These are phyloP conservation scores for Salminus brasiliensis DNA, from an alignment of 2,113 vertebrate species.

Conservation along the genomic window DNA sequence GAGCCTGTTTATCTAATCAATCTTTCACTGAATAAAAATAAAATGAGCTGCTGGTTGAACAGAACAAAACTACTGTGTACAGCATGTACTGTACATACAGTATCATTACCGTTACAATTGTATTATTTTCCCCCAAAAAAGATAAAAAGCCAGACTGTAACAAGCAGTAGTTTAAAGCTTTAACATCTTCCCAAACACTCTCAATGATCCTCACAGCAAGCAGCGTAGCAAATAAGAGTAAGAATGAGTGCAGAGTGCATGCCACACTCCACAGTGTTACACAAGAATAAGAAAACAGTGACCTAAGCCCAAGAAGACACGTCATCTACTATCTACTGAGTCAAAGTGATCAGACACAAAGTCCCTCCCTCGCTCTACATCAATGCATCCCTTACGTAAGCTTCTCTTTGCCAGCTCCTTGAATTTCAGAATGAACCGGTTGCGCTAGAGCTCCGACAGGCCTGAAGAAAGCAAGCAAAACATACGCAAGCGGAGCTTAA, in stretches of 20 bases:
- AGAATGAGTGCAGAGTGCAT: neutral
- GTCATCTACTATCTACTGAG: neutral
- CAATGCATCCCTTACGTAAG: neutral
- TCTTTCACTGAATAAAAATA: too few species aligned
- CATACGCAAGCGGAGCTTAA: conserved; percentile 13
- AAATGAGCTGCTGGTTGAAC: too few species aligned
- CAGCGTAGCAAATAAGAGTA: neutral
- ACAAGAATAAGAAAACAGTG: neutral
- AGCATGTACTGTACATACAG: too few species aligned
- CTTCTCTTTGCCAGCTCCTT: neutral
- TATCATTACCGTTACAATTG: too few species aligned
- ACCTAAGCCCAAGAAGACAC: neutral
- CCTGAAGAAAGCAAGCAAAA: neutral
- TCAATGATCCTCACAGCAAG: neutral
- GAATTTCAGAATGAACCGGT: neutral
- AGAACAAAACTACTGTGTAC: too few species aligned
- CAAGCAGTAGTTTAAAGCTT: neutral
- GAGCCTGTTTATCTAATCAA: too few species aligned
- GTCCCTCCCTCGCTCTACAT: neutral
- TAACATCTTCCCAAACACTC: neutral
- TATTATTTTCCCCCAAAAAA: too few species aligned
- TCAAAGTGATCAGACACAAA: neutral
- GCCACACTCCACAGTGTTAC: neutral
- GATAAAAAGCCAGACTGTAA: neutral
- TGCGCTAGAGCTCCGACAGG: neutral